phyloP scores from a whole-genome alignment of 2,888 invertebrate genomes.

The Cremastobaeus sp. region DNA sequence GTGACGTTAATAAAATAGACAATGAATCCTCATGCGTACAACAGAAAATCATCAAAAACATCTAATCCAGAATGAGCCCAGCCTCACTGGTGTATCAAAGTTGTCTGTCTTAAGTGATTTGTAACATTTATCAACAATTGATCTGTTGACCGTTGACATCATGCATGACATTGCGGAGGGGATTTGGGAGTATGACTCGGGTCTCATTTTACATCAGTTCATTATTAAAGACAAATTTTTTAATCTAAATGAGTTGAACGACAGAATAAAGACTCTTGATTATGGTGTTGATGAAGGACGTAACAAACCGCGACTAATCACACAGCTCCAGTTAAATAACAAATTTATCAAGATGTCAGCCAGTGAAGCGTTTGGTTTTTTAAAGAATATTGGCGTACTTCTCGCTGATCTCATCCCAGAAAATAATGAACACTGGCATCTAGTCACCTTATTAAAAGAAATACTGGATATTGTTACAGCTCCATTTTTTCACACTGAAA shows the following conservation, averaged over 20 bases:
- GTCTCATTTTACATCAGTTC: constrained; percentile 22
- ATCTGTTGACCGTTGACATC: not conserved
- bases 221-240: constrained; percentile 7
- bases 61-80: not conserved
- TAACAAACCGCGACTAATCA: not conserved
- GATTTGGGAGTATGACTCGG: constrained; percentile 16
- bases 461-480: constrained; percentile 26
- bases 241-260: not conserved
- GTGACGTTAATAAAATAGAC: not conserved
- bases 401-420: constrained; percentile 38
- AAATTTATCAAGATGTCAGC: constrained; percentile 52
- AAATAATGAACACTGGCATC: constrained; percentile 38
- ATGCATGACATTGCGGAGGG: constrained; percentile 4
- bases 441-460: not conserved
- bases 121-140: not conserved
- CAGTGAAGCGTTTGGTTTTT: constrained; percentile 40
- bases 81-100: not conserved
- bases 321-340: not conserved
- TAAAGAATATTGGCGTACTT: constrained; percentile 42
- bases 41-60: not conserved
- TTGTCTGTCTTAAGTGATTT: not conserved
- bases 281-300: not conserved
- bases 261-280: not conserved
- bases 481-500: constrained; percentile 21
- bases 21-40: not conserved